Percentiles rank a stretch among this genome's conserved stretches.
Conservation (phyloP, 2,797 vertebrate species). For the Esox lucius region DNA sequence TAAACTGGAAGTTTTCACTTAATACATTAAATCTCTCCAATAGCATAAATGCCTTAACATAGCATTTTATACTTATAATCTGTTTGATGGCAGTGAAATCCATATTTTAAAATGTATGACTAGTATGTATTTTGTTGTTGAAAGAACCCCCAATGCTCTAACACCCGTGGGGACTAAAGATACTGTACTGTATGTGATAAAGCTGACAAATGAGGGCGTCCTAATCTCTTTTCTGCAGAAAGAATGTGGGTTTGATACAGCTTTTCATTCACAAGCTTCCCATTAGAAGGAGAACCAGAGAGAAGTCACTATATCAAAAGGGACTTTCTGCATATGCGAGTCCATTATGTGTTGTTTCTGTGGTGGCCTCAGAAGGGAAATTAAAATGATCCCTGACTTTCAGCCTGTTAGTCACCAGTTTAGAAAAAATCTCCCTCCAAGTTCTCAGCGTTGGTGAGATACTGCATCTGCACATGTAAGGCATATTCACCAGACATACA, state of each 20-base stretch:
- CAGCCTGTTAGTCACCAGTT: neutral
- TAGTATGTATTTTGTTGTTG: constrained; percentile 12
- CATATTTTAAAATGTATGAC: constrained; percentile 12
- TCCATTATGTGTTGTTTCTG: neutral
- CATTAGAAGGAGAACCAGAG: constrained; percentile 10
- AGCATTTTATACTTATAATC: constrained; percentile 2
- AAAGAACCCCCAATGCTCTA: neutral
- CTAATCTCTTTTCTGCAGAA: constrained; percentile 25
- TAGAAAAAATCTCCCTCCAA: neutral
- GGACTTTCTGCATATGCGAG: neutral
- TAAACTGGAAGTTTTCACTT: neutral
- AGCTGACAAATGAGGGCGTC: constrained; percentile 22
- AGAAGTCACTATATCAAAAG: constrained; percentile 4
- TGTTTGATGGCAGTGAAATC: constrained; percentile 13
- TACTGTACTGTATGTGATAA: constrained; percentile 12
- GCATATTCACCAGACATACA: too few relatives aligned
- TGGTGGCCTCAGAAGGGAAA: neutral
- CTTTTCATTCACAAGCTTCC: constrained; percentile 3
- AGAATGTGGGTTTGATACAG: constrained; percentile 6
- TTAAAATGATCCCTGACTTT: neutral
- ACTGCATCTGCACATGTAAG: too few relatives aligned
- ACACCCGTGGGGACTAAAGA: neutral
- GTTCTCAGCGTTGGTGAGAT: neutral
- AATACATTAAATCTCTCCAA: neutral
- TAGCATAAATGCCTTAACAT: neutral